phyloP scores from a whole-genome alignment of 2,888 invertebrate species.

The Sthenelais limicola region DNA sequence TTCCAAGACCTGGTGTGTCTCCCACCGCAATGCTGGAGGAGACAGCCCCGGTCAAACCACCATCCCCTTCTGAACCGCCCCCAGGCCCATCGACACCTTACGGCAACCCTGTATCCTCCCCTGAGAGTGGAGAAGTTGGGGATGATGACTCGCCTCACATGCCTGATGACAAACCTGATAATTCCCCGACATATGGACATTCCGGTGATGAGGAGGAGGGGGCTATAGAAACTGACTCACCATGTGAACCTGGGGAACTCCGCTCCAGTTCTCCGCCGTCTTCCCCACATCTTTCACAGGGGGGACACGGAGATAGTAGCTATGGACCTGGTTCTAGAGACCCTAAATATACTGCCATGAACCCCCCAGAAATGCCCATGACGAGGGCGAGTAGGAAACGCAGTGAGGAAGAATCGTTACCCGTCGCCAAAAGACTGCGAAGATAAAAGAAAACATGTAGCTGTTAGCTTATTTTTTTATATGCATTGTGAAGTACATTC shows the following conservation, averaged over 20 bases:
- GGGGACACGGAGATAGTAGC: not conserved
- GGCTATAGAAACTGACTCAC: slow-evolving; percentile 7
- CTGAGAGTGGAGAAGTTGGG: slow-evolving; percentile 30
- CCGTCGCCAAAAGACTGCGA: slow-evolving; percentile 46
- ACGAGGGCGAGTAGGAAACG: slow-evolving; percentile 40
- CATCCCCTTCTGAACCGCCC: not conserved
- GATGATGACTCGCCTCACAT: slow-evolving; percentile 15
- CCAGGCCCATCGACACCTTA: not conserved
- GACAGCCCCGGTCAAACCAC: not conserved
- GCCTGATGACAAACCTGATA: too few relatives aligned
- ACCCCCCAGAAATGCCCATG: too few relatives aligned
- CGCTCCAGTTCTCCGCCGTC: not conserved
- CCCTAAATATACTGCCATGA: not conserved
- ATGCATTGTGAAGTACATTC: too few relatives aligned
- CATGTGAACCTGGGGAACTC: not conserved
- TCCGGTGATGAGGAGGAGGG: slow-evolving; percentile 22
- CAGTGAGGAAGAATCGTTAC: slow-evolving; percentile 45
- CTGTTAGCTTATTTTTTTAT: too few relatives aligned
- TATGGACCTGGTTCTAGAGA: not conserved
- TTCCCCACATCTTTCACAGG: not conserved
- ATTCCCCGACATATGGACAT: too few relatives aligned
- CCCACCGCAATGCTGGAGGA: slow-evolving; percentile 10
- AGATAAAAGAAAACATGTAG: not conserved
- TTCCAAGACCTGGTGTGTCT: slow-evolving; percentile 25
- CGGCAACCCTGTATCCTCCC: slow-evolving; percentile 9